Evolutionary conservation across 2,113 vertebrate genomes (phyloP).

Genomic region (Promerops cafer): DNA sequence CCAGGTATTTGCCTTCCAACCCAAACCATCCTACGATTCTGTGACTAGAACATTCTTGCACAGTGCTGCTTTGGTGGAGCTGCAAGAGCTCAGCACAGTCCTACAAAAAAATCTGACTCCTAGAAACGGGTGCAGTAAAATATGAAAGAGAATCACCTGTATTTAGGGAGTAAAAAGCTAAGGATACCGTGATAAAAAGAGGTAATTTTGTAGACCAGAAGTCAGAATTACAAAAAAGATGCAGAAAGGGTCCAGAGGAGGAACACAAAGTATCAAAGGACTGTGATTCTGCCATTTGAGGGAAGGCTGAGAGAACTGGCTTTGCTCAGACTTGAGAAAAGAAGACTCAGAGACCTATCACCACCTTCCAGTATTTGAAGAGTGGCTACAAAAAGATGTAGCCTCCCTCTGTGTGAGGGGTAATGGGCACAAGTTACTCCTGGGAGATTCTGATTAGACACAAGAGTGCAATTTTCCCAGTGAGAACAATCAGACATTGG

Average conservation of each 20-base stretch:
- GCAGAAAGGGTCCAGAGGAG: neutral
- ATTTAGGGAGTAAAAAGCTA: neutral
- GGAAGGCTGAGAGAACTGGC: neutral
- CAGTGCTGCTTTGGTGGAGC: neutral
- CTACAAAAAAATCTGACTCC: neutral
- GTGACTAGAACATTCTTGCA: neutral
- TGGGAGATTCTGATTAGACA: neutral
- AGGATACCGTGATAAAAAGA: neutral
- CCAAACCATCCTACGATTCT: neutral
- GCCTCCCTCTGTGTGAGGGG: neutral
- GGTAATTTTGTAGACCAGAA: neutral
- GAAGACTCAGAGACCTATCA: neutral
- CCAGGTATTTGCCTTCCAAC: neutral
- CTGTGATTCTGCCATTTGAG: neutral
- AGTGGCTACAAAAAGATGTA: neutral
- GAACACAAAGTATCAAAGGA: neutral
- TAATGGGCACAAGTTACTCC: neutral
- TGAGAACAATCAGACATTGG: neutral
- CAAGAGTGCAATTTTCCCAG: no score
- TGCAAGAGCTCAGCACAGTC: neutral
- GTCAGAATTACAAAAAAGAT: neutral
- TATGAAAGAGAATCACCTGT: neutral
- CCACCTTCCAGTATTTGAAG: neutral
- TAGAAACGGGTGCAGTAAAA: neutral
- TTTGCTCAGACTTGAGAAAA: neutral